Conservation (phyloP, 1,140 invertebrate genomes). For the Chrysomallon squamiferum region DNA sequence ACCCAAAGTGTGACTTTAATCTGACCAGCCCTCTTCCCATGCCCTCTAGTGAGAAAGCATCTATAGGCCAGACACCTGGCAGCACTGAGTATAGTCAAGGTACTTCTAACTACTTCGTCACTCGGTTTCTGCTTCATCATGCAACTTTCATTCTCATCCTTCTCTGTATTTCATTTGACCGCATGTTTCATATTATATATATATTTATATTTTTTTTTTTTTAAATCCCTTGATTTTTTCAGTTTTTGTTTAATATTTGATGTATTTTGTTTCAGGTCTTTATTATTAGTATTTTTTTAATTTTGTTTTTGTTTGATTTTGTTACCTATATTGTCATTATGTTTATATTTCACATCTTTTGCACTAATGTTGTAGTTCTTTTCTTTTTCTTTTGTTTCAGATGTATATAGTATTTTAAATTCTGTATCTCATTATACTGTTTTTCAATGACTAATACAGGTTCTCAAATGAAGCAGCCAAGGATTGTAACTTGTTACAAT, state of each 20-base stretch:
- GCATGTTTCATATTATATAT: background rate
- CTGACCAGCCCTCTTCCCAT: too few species aligned
- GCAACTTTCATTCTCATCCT: conserved; percentile 6
- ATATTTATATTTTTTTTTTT: background rate
- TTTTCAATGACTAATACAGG: background rate
- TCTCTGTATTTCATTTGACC: background rate
- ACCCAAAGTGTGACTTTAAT: too few species aligned
- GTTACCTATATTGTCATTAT: conserved; percentile 2
- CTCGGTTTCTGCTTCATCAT: too few species aligned
- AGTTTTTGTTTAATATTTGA: background rate
- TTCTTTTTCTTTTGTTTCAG: conserved; percentile 5
- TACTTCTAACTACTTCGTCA: too few species aligned
- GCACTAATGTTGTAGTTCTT: conserved; percentile 1
- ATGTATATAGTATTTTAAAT: background rate
- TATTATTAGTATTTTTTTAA: background rate
- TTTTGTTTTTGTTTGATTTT: background rate
- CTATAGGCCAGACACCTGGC: too few species aligned
- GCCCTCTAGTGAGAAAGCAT: too few species aligned
- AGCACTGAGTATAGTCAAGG: too few species aligned
- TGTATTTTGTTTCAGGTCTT: background rate
- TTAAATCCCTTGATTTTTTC: background rate
- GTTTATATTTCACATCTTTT: background rate
- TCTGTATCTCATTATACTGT: background rate
- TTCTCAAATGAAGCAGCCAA: too few species aligned
- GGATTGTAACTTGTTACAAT: too few species aligned